Evolutionary conservation across 1,140 invertebrate genomes (phyloP).

Genomic region (Ectropis grisescens): DNA sequence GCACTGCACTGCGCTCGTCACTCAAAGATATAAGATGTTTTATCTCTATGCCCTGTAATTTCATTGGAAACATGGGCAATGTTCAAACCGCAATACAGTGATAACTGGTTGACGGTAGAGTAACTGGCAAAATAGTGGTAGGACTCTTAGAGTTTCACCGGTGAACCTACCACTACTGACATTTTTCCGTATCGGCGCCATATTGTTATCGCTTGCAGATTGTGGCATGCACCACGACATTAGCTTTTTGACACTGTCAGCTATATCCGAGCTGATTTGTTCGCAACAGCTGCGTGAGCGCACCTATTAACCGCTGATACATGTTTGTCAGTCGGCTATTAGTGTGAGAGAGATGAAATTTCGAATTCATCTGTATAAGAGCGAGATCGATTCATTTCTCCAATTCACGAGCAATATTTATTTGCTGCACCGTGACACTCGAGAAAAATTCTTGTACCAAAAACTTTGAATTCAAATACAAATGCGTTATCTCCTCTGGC

Average conservation of each 20-base stretch:
- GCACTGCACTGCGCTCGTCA: too few relatives aligned
- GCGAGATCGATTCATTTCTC: constrained; percentile 59
- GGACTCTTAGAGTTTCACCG: too few relatives aligned
- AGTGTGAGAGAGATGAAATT: constrained; percentile 59
- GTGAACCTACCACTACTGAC: too few relatives aligned
- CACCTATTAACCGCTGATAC: constrained; percentile 69
- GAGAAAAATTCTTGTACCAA: constrained; percentile 52
- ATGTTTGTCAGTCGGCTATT: constrained; percentile 68
- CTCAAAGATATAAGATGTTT: too few relatives aligned
- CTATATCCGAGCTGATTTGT: constrained; percentile 68
- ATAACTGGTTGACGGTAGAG: too few relatives aligned
- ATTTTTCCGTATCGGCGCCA: too few relatives aligned
- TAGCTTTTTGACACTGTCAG: constrained; percentile 64
- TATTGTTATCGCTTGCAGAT: constrained; percentile 26
- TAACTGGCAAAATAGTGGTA: too few relatives aligned
- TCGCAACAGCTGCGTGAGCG: constrained; percentile 61
- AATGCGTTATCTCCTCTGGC: constrained; percentile 39
- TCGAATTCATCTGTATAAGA: constrained; percentile 44
- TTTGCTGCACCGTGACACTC: constrained; percentile 58
- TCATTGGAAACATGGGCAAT: too few relatives aligned
- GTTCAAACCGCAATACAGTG: too few relatives aligned
- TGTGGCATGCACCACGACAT: constrained; percentile 20
- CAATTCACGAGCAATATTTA: constrained; percentile 59
- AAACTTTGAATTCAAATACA: constrained; percentile 54
- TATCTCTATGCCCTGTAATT: too few relatives aligned